Base-by-base conservation (phyloP, 2,888 invertebrate species). In the Pristionchus entomophagus region DNA sequence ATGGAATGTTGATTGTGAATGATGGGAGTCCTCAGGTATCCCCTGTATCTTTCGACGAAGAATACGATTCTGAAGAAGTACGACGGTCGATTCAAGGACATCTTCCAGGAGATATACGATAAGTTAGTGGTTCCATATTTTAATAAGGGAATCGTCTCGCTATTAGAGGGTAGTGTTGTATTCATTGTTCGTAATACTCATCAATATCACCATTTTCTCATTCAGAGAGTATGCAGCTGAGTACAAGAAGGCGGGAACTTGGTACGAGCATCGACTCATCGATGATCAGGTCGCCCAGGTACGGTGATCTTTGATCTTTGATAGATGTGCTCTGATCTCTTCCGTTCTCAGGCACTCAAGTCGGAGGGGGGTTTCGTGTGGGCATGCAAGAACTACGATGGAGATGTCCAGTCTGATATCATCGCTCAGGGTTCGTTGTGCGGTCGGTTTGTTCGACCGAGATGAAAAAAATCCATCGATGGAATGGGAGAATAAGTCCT, bases 221-320 rank as follows among this genome's bases (percentile, higher is more conserved):
- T 65, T 32, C 86, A 91, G 90, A 89, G 95, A 96, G 41, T 97
- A 97, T 95, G 96, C 96, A 94, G 94, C 95, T 84, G 94, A 96
- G 91, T 97, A 96, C 94, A 96, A 97, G 90, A 95, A 95, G 35
- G 95, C 95, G 17, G 96, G 96, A 91, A 96, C 97, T 92, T 97
- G 97, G 96, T 97, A 97, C 94, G 97, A 97, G 94, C 97, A 97
- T 94, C 95, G 97, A 83, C 95, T 97, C 86, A 97, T 97, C 92
- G 97, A 97, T 94, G 97, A 97, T 94, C 97, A 97, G 97, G 97
- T 97, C 73, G 89, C 53, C 10, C 84, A 84, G 69, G 84, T 84
- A 51, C 22, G 45, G 2, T 41, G 49, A 41, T 59, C 56, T 49
- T 29, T n/a, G 59, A 82, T 38, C 56, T 17, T 26, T 56, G 22